Conservation (phyloP, 1,140 invertebrate species). For the Drosophila pectinifera region DNA sequence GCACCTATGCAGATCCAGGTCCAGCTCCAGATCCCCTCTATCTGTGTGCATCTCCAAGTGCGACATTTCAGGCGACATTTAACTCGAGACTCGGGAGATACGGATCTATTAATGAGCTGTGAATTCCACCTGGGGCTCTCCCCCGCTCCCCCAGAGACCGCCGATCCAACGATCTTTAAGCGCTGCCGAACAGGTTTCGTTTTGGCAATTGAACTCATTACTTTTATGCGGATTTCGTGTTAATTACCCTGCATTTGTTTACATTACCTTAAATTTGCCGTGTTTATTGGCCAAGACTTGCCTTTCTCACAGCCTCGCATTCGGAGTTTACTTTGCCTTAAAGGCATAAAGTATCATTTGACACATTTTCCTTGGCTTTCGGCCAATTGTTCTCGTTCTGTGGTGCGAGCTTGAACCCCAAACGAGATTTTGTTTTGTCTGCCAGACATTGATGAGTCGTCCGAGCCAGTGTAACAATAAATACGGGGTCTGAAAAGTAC, state of each 20-base stretch:
- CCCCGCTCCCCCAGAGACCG: neutral
- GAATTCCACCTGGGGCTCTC: conserved; percentile 25
- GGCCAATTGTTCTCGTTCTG: conserved; percentile 42
- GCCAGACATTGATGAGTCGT: conserved; percentile 9
- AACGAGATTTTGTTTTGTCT: conserved; percentile 28
- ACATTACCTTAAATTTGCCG: conserved; percentile 73
- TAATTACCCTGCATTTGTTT: conserved; percentile 78
- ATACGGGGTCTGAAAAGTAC: neutral
- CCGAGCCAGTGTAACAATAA: neutral
- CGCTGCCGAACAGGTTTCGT: conserved; percentile 55
- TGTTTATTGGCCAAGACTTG: conserved; percentile 60
- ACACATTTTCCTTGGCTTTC: conserved; percentile 39
- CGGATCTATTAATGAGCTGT: conserved; percentile 78
- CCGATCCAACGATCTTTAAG: neutral
- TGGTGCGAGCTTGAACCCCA: conserved; percentile 44
- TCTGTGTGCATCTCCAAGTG: conserved; percentile 46
- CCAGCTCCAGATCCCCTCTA: conserved; percentile 25
- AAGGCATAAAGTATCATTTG: conserved; percentile 54
- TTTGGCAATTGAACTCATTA: conserved; percentile 74
- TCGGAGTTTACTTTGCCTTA: conserved; percentile 10
- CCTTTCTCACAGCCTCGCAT: conserved; percentile 67
- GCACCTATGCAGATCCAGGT: conserved; percentile 7
- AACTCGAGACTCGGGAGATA: conserved; percentile 34
- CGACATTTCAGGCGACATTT: conserved; percentile 70
- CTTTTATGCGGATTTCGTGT: conserved; percentile 78